phyloP scores from a whole-genome alignment of 2,797 vertebrate genomes.

The Neopelma chrysocephalum region DNA sequence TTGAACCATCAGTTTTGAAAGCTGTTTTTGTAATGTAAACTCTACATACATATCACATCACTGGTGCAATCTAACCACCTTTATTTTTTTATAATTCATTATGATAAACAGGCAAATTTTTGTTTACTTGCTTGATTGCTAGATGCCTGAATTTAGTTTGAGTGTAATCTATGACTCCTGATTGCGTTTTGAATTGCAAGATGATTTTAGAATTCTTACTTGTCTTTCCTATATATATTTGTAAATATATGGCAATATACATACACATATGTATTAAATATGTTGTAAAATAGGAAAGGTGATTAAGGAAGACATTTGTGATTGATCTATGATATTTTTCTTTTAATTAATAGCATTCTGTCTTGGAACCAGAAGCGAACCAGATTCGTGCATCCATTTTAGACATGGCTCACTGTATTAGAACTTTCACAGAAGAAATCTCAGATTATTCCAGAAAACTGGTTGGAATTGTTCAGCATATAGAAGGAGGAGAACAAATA shows the following conservation, averaged over 20 bases:
- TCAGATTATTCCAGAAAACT: slow-evolving; percentile 97
- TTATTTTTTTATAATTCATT: not conserved
- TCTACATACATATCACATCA: not conserved
- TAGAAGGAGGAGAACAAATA: slow-evolving; percentile 97
- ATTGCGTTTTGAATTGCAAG: not conserved
- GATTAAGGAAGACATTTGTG: not conserved
- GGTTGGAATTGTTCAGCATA: slow-evolving; percentile 95
- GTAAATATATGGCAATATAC: fast-evolving
- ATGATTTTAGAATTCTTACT: not conserved
- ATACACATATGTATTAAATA: not conserved
- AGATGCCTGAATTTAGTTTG: not conserved
- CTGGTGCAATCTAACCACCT: not conserved
- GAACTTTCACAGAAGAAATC: slow-evolving; percentile 97
- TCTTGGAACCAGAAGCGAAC: slow-evolving; percentile 93
- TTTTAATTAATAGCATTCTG: slow-evolving; percentile 84
- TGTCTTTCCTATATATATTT: not conserved
- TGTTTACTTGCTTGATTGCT: not conserved
- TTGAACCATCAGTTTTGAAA: not conserved
- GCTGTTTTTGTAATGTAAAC: not conserved
- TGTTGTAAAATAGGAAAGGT: not conserved
- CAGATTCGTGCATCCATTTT: slow-evolving; percentile 97
- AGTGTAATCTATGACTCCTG: not conserved
- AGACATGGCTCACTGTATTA: slow-evolving; percentile 99
- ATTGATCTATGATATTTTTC: not conserved
- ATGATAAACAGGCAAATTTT: not conserved